Conservation (phyloP, 2,888 invertebrate genomes). For the Hanleya hanleyi region DNA sequence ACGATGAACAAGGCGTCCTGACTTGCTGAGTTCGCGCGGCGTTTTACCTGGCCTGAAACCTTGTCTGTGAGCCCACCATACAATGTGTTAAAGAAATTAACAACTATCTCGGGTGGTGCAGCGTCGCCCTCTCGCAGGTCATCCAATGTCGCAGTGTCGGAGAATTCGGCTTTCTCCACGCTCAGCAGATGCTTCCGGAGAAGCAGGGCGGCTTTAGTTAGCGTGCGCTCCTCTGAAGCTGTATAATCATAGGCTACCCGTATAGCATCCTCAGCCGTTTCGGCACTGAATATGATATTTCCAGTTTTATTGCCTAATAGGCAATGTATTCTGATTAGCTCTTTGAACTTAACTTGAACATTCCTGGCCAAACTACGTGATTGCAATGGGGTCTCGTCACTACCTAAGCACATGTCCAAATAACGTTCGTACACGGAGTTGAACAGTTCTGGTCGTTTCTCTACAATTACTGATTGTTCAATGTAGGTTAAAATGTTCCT, state of each 20-base stretch:
- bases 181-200: conserved; percentile 1
- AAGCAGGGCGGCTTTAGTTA: conserved; percentile 10
- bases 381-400: conserved; percentile 5
- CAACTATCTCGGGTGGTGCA: conserved; percentile 11
- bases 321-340: background rate
- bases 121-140: conserved; percentile 10
- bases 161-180: conserved; percentile 1
- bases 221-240: background rate
- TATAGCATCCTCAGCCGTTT: conserved; percentile 8
- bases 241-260: conserved; percentile 15
- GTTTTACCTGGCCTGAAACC: conserved; percentile 3
- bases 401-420: conserved; percentile 3
- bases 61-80: conserved; percentile 8
- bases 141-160: background rate
- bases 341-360: background rate
- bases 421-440: conserved; percentile 9
- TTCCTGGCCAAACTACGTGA: background rate
- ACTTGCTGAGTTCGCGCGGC: conserved; percentile 16
- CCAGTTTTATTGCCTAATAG: conserved; percentile 13
- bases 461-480: conserved; percentile 5
- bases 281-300: conserved; percentile 1
- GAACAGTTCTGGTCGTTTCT: conserved; percentile 16
- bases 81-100: conserved; percentile 6
- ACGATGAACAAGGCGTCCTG: conserved; percentile 25
- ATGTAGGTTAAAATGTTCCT: conserved; percentile 2